A percentile compares a stretch with the other conserved stretches of the same genome.
These are phyloP conservation scores for Apeira syringaria DNA, from an alignment of 2,888 invertebrate genomes.

Conservation along the genomic window DNA sequence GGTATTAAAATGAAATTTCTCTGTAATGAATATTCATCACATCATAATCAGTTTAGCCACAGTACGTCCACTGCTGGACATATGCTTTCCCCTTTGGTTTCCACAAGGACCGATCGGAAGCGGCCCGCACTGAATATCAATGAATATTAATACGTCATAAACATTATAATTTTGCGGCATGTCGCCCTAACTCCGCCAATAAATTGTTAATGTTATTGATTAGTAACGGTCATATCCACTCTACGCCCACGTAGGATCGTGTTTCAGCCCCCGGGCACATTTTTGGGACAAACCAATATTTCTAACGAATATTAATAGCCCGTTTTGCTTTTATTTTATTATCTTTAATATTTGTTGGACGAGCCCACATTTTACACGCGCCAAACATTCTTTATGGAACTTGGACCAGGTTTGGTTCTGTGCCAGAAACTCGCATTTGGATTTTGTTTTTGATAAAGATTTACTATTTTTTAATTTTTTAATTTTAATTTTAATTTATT, in stretches of 20 bases:
- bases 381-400: constrained; percentile 48
- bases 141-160: constrained; percentile 55
- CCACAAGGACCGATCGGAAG: no score
- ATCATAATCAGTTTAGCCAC: no score
- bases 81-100: no score
- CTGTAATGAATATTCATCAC: no score
- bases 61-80: no score
- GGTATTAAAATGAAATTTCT: no score
- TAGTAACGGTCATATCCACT: constrained; percentile 61
- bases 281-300: constrained; percentile 82
- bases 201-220: constrained; percentile 55
- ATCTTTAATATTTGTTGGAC: constrained; percentile 62
- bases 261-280: constrained; percentile 80
- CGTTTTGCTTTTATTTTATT: constrained; percentile 68
- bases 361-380: constrained; percentile 61
- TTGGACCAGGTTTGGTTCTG: constrained; percentile 12
- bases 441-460: not conserved
- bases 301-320: constrained; percentile 82
- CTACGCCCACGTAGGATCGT: constrained; percentile 71
- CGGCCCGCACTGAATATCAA: no score
- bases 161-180: constrained; percentile 58
- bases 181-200: constrained; percentile 44
- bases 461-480: no score
- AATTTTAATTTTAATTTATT: no score
- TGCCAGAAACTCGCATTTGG: not conserved